phyloP scores from a whole-genome alignment of 2,888 invertebrate genomes.

The Syrphus vitripennis region DNA sequence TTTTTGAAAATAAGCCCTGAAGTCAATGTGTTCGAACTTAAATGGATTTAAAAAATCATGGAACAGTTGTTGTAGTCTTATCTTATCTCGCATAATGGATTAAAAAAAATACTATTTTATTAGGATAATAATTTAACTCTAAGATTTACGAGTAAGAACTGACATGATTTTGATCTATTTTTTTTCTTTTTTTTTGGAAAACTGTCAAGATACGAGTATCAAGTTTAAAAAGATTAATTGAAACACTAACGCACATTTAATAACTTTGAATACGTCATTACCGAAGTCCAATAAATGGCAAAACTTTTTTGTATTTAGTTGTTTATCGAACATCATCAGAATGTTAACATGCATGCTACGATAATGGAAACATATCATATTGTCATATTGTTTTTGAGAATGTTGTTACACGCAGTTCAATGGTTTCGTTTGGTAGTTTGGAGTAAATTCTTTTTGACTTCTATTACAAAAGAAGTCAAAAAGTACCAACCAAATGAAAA shows the following conservation, averaged over 20 bases:
- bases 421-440: too few relatives aligned
- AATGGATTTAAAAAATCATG: background rate
- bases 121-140: background rate
- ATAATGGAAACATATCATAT: too few relatives aligned
- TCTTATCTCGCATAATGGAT: background rate
- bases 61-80: background rate
- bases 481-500: too few relatives aligned
- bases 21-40: background rate
- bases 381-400: too few relatives aligned
- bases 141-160: background rate
- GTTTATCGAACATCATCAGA: too few relatives aligned
- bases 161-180: background rate
- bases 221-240: background rate
- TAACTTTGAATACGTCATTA: too few relatives aligned
- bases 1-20: background rate
- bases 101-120: background rate
- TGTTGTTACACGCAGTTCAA: too few relatives aligned
- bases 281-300: too few relatives aligned
- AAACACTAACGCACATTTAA: background rate
- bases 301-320: too few relatives aligned
- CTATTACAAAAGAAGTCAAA: too few relatives aligned
- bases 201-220: background rate
- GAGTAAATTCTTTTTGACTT: too few relatives aligned
- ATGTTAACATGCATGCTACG: too few relatives aligned
- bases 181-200: background rate